These are phyloP conservation scores for Parambassis ranga DNA, from an alignment of 2,797 vertebrate species.

Conservation along the genomic window DNA sequence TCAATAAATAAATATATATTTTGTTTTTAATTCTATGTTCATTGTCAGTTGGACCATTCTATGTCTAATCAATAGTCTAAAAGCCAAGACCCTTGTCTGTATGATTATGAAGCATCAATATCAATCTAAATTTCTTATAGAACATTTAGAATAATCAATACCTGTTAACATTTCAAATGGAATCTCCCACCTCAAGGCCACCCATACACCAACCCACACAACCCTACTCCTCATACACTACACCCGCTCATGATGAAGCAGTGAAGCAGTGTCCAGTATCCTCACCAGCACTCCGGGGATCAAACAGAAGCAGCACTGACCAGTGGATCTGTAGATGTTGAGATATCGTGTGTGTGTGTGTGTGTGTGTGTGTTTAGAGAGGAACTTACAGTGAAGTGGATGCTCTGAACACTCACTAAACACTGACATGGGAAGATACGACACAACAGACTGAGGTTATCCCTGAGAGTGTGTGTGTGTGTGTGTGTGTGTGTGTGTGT, in stretches of 20 bases:
- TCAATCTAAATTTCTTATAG: neutral
- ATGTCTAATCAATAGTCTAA: neutral
- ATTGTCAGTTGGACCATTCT: no score
- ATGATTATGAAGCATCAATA: neutral
- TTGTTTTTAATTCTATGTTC: no score
- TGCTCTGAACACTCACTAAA: conserved; percentile 7
- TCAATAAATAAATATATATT: no score
- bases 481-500: neutral
- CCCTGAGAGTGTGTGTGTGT: neutral
- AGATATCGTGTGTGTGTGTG: conserved; percentile 2
- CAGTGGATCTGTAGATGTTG: conserved; percentile 15
- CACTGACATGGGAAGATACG: conserved; percentile 1
- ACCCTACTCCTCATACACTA: conserved; percentile 9
- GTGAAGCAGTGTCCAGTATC: neutral
- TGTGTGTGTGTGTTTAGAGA: no score
- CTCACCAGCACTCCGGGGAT: neutral
- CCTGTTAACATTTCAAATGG: neutral
- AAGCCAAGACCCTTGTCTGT: neutral
- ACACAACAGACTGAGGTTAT: conserved; percentile 1
- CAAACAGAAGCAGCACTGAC: conserved; percentile 1
- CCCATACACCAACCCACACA: neutral
- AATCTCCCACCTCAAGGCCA: neutral
- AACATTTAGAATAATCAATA: neutral
- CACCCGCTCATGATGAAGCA: conserved; percentile 3
- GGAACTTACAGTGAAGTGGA: conserved; percentile 22